Evolutionary conservation across 2,888 invertebrate species (phyloP).

Genomic region (Pilophorus perplexus): DNA sequence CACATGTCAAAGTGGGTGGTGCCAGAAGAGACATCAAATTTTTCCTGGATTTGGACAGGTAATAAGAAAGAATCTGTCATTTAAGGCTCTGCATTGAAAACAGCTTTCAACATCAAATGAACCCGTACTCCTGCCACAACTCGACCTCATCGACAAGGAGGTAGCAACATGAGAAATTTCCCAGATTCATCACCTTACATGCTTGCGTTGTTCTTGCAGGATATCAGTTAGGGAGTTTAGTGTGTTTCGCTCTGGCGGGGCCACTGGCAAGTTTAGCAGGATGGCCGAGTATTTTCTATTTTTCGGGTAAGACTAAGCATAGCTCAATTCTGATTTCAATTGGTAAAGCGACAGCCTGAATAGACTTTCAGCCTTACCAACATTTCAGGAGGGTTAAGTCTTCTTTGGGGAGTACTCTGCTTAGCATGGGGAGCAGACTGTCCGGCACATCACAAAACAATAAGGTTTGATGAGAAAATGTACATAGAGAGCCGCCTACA

Average conservation of each 20-base stretch:
- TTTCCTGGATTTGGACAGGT: constrained; percentile 17
- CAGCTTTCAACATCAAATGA: too few species aligned
- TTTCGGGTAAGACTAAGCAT: constrained; percentile 3
- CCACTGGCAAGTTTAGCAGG: not conserved
- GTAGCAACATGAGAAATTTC: too few species aligned
- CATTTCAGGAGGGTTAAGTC: not conserved
- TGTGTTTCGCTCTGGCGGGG: not conserved
- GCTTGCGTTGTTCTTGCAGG: too few species aligned
- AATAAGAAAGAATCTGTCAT: not conserved
- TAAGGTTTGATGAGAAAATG: not conserved
- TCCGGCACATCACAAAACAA: constrained; percentile 6
- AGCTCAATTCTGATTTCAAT: not conserved
- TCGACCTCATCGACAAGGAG: too few species aligned
- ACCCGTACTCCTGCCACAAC: too few species aligned
- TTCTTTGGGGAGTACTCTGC: constrained; percentile 11
- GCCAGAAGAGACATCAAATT: not conserved
- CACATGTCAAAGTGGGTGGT: constrained; percentile 16
- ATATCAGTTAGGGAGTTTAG: constrained; percentile 5
- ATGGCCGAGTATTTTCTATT: constrained; percentile 8
- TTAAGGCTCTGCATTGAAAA: too few species aligned
- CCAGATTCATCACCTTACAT: too few species aligned
- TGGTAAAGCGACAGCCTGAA: not conserved
- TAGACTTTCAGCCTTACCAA: not conserved
- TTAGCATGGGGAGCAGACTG: constrained; percentile 1
- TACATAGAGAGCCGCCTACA: not conserved